Conservation (phyloP, 1,140 invertebrate species). For the Eubasilissa regina region DNA sequence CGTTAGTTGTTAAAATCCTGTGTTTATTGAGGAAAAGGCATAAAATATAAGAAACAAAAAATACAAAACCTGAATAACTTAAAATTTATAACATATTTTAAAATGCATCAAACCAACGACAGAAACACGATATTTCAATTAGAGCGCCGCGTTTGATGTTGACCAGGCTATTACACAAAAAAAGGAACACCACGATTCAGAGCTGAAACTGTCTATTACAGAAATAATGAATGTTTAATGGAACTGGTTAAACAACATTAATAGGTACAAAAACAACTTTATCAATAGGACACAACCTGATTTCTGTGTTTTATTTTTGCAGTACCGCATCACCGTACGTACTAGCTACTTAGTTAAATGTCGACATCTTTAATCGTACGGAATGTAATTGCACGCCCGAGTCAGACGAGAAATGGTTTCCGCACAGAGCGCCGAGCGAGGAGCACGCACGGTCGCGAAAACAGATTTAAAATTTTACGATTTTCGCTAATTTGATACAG, state of each 20-base stretch:
- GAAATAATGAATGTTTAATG: neutral
- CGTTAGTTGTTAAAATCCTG: neutral
- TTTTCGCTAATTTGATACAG: constrained; percentile 29
- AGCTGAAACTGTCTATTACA: neutral
- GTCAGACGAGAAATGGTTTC: no score
- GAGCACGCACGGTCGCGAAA: neutral
- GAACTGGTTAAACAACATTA: neutral
- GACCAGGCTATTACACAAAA: neutral
- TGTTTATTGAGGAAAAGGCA: constrained; percentile 31
- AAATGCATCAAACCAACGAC: neutral
- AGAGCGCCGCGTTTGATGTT: constrained; percentile 10
- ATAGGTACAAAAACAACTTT: neutral
- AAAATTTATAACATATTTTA: neutral
- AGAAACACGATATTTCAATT: constrained; percentile 27
- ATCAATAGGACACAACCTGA: neutral
- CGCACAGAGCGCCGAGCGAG: neutral
- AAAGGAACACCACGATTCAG: neutral
- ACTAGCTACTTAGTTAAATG: no score
- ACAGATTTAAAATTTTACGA: constrained; percentile 9
- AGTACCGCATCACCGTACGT: no score
- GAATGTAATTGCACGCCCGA: no score
- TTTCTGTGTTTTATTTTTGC: no score
- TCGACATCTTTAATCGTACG: no score
- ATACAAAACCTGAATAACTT: neutral
- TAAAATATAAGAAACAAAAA: constrained; percentile 16